Evolutionary conservation across 2,888 invertebrate species (phyloP), one percentile per base, ranked within the genome.

Genomic region (Chironomus riparius): DNA sequence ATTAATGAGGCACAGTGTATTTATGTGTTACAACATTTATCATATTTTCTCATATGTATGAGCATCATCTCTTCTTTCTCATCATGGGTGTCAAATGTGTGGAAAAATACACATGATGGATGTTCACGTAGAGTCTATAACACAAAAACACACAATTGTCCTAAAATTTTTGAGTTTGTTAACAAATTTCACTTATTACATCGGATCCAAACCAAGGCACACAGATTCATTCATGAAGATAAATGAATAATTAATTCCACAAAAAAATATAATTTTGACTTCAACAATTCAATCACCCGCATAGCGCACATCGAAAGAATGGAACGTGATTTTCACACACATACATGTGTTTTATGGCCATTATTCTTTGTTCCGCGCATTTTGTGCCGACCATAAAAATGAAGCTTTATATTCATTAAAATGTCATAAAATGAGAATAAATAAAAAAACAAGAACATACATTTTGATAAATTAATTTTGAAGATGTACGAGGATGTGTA

Each of bases 1-100:
- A 73, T 73, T 73, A 73, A 73, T 62, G 72, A 24, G 72, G 62
- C 72, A 56, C 10, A 28, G 56, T 56, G 56, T 71, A 56, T 71
- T 71, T 56, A 71, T 56, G 13, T 56, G 15, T n/a, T 10, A 28
- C 15, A 28, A 73, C 72, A 73, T 73, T 73, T 47, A 73, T 73
- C 72, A 73, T 73, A 22, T 61, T 38, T 18, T 56, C 18, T 56
- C 7, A 18, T 2, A 15, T 38, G 10, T 15, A 56, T 18, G 56
- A 18, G 2, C 56, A 56, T 56, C 56, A 56, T 56, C 15, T 56
- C 38, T 38, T 38, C 38, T 56, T 4, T 18, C 18, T 4, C 15
- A 56, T 56, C 56, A 56, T 56, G 15, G 10, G 18, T 15, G 50
- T 50, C 50, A 50, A 50, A 50, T 38, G 50, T 50, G 15, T 50